phyloP scores from a whole-genome alignment of 2,888 invertebrate species.

The Apoda limacodes region DNA sequence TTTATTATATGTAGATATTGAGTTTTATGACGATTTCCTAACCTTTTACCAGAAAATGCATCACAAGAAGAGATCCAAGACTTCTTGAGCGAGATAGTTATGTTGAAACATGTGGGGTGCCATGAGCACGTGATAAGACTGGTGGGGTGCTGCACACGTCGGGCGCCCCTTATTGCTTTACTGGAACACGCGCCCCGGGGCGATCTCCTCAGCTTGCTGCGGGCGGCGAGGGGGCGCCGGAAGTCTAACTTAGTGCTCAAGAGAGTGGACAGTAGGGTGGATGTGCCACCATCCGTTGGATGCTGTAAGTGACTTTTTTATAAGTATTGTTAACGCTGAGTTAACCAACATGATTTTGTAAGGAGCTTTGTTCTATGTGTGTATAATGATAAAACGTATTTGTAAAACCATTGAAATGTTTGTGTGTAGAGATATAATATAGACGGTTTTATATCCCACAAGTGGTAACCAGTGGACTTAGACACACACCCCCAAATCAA shows the following conservation, averaged over 20 bases:
- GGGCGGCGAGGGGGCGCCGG: constrained; percentile 54
- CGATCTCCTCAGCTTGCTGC: constrained; percentile 75
- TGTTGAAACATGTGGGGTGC: constrained; percentile 80
- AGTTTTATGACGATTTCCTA: too few relatives aligned
- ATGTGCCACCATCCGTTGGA: constrained; percentile 60
- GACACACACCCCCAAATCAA: too few relatives aligned
- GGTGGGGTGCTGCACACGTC: constrained; percentile 79
- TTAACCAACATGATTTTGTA: too few relatives aligned
- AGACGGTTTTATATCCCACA: too few relatives aligned
- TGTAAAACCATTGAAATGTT: too few relatives aligned
- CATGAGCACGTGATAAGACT: constrained; percentile 82
- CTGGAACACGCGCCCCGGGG: constrained; percentile 85
- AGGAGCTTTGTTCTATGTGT: too few relatives aligned
- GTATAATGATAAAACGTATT: too few relatives aligned
- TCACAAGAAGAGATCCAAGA: constrained; percentile 73
- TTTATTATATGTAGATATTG: too few relatives aligned
- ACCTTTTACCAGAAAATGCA: constrained; percentile 57
- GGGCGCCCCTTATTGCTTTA: constrained; percentile 77
- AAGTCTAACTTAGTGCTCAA: constrained; percentile 35
- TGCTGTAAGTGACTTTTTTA: constrained; percentile 76
- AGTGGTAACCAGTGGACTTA: too few relatives aligned
- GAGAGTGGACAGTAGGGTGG: constrained; percentile 37
- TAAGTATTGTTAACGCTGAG: too few relatives aligned
- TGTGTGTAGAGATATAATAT: too few relatives aligned
- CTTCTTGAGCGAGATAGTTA: constrained; percentile 81